A percentile compares a stretch with the other conserved stretches of the same genome.
Conservation (phyloP, 1,140 invertebrate genomes). For the Microplitis mediator region DNA sequence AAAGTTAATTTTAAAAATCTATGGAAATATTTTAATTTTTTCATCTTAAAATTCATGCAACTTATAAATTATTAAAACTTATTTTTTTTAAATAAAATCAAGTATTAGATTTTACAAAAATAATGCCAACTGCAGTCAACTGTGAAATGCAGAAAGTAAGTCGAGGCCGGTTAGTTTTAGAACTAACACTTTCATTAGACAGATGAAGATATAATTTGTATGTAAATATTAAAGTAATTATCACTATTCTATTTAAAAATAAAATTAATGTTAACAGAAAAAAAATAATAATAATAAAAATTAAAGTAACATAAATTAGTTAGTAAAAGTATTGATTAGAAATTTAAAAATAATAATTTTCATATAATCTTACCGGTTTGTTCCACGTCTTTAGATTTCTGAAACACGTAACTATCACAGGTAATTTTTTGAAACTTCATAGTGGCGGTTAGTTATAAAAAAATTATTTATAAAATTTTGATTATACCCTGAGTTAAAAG, state of each 20-base stretch:
- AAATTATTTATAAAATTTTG: background rate
- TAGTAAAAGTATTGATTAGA: too few species aligned
- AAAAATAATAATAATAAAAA: too few species aligned
- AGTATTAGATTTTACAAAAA: background rate
- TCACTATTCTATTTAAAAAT: too few species aligned
- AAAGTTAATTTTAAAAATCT: background rate
- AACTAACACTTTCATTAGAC: constrained; percentile 41
- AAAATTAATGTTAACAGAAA: too few species aligned
- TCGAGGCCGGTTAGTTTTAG: constrained; percentile 46
- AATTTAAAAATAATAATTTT: too few species aligned
- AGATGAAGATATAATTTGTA: background rate
- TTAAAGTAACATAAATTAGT: too few species aligned
- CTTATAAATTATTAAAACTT: constrained; percentile 2
- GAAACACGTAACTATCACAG: too few species aligned
- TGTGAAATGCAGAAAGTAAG: constrained; percentile 44
- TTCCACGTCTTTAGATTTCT: too few species aligned
- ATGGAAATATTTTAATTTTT: background rate
- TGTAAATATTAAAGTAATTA: background rate
- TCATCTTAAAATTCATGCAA: background rate
- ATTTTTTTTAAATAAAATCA: too few species aligned
- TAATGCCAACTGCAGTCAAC: constrained; percentile 27
- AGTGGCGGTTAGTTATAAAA: too few species aligned
- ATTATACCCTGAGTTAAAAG: background rate
- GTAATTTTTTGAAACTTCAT: background rate
- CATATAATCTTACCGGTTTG: too few species aligned